Base-by-base conservation (phyloP, 2,113 vertebrate genomes). In the Neomonachus schauinslandi region DNA sequence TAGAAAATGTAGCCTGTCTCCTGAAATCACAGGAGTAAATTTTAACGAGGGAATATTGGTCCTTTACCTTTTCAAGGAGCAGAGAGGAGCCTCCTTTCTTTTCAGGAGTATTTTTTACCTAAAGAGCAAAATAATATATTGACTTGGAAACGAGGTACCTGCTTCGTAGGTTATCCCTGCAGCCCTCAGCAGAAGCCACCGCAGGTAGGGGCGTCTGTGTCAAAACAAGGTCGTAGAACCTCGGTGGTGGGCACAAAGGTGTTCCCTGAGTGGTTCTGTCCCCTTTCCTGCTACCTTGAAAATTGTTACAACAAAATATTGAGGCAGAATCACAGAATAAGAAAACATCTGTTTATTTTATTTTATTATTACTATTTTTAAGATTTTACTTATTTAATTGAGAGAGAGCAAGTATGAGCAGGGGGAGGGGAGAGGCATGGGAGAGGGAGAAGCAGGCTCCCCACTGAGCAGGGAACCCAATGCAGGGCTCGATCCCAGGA, bases 241-340 rank as follows among this genome's bases (percentile, higher is more conserved):
- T 18, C 2, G 16, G 51, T 31, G 6, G 49, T 18, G 16, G n/a
- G 15, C 7, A 0, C 2, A 0, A 0, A 57, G 57, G 7, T 21
- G 10, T n/a, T 57, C 8, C 3, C 71, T 18, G 5, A 33, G 1
- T 8, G 14, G 0, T 42, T 14, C 24, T 28, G 46, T 4, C 28
- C 24, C 0, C 18, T 80, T 2, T 12, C 28, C 46, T 22, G 4
- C 51, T 21, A 31, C 36, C 61, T 42, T 57, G 59, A 28, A 57
- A 63, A 33, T 22, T 18, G 18, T 76, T 36, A 2, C 0, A 39
- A 46, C 2, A 57, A 33, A 83, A 36, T 33, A 9, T 26, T 12
- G 19, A 33, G 42, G 63, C 16, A 24, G 42, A 28, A 10, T 67
- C 33, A 0, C 1, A 80, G 57, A 57, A n/a, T 19, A 31, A 85